These are phyloP conservation scores for Stictonetta naevosa DNA, from an alignment of 2,113 vertebrate species.

Conservation along the genomic window DNA sequence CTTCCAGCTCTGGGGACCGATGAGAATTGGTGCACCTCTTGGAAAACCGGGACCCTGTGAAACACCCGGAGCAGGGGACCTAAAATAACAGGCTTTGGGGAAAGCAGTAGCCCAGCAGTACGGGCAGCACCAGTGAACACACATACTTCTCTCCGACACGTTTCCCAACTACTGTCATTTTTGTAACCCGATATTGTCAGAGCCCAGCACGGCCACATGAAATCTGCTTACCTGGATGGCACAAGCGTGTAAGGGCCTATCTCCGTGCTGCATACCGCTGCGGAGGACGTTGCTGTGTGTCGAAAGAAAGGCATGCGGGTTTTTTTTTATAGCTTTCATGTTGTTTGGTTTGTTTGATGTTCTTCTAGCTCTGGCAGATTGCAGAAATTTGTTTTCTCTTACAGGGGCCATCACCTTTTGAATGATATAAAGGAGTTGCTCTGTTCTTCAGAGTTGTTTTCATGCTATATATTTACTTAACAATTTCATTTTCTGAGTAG, in stretches of 20 bases:
- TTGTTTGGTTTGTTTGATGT: slow-evolving; percentile 67
- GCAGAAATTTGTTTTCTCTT: slow-evolving; percentile 52
- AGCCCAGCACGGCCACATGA: not conserved
- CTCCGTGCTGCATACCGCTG: not conserved
- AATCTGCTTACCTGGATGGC: slow-evolving; percentile 39
- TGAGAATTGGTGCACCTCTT: not conserved
- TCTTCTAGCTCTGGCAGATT: slow-evolving; percentile 47
- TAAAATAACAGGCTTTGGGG: not conserved
- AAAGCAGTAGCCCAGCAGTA: not conserved
- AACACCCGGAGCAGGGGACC: not conserved
- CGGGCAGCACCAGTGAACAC: rapidly evolving
- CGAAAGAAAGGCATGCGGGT: not conserved
- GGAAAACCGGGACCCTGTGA: not conserved
- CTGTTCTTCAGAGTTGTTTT: slow-evolving; percentile 66
- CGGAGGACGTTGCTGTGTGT: slow-evolving; percentile 7
- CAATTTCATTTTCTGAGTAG: slow-evolving; percentile 73
- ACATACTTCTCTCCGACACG: rapidly evolving
- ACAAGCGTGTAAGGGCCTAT: slow-evolving; percentile 42
- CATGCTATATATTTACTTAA: slow-evolving; percentile 75
- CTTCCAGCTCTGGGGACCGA: not conserved
- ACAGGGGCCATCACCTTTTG: slow-evolving; percentile 54
- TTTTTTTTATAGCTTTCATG: slow-evolving; percentile 55
- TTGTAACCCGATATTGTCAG: not conserved
- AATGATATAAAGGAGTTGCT: slow-evolving; percentile 53
- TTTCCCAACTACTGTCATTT: slow-evolving; percentile 17